Percentiles rank a stretch among this genome's conserved stretches.
These are phyloP conservation scores for Apteryx owenii DNA, from an alignment of 2,113 vertebrate genomes.

Conservation along the genomic window DNA sequence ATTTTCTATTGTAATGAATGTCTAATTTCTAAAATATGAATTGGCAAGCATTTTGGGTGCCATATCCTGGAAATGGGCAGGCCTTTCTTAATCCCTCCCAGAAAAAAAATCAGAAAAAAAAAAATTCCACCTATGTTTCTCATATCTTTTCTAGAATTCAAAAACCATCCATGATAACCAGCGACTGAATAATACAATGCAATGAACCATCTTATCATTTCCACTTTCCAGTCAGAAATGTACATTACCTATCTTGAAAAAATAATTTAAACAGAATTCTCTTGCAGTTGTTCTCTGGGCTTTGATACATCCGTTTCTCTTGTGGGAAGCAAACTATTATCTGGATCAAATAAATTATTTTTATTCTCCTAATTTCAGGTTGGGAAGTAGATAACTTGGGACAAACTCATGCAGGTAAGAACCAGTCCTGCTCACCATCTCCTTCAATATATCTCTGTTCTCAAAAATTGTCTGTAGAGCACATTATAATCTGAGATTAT, in stretches of 20 bases:
- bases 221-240: background rate
- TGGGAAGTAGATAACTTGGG: constrained; percentile 77
- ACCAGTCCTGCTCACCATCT: rapidly evolving
- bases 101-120: background rate
- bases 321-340: background rate
- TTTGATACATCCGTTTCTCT: background rate
- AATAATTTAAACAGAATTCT: background rate
- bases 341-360: background rate
- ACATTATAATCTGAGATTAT: background rate
- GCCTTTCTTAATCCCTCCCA: rapidly evolving
- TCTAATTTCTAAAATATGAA: background rate
- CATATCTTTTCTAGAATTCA: background rate
- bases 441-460: rapidly evolving
- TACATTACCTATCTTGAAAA: background rate
- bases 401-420: constrained; percentile 69
- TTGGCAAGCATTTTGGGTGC: background rate
- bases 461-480: background rate
- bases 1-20: rapidly evolving
- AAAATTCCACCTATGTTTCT: background rate
- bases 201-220: background rate
- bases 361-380: constrained; percentile 56
- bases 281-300: background rate
- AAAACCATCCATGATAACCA: background rate
- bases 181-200: background rate
- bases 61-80: background rate